Evolutionary conservation across 2,113 vertebrate species (phyloP).

Genomic region (Cervus canadensis): DNA sequence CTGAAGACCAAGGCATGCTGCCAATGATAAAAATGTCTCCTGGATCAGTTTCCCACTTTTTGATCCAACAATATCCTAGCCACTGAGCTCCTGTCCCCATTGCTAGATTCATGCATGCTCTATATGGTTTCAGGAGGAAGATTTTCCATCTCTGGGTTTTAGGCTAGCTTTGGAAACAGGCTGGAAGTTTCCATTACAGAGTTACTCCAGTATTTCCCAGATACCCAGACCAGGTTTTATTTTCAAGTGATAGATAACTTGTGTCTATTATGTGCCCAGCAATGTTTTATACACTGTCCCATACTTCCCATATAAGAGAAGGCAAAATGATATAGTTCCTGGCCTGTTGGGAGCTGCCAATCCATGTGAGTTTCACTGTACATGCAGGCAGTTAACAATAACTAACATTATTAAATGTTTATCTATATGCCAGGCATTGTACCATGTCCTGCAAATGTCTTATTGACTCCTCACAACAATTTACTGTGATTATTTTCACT

Average conservation of each 20-base stretch:
- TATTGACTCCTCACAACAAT: slow-evolving; percentile 19
- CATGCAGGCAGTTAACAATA: neutral
- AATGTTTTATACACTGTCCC: neutral
- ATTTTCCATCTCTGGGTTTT: slow-evolving; percentile 55
- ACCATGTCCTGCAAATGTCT: neutral
- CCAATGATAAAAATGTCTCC: slow-evolving; percentile 37
- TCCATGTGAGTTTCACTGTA: neutral
- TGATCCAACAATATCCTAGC: neutral
- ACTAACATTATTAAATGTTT: neutral
- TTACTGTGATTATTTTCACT: neutral
- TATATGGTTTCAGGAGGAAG: slow-evolving; percentile 17
- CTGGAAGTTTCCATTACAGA: slow-evolving; percentile 60
- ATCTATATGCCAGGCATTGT: neutral
- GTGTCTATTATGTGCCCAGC: neutral
- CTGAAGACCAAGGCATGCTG: neutral
- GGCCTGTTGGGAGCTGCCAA: neutral
- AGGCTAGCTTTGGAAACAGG: slow-evolving; percentile 46
- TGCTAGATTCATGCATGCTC: neutral
- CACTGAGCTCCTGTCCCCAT: neutral
- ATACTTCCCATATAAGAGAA: neutral
- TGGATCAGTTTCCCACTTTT: slow-evolving; percentile 11
- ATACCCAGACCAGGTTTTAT: slow-evolving; percentile 43
- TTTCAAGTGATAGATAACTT: slow-evolving; percentile 42
- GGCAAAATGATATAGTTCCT: neutral
- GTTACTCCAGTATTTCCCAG: slow-evolving; percentile 30